Conservation (phyloP, 2,888 invertebrate species). For the Apodemia mormo region DNA sequence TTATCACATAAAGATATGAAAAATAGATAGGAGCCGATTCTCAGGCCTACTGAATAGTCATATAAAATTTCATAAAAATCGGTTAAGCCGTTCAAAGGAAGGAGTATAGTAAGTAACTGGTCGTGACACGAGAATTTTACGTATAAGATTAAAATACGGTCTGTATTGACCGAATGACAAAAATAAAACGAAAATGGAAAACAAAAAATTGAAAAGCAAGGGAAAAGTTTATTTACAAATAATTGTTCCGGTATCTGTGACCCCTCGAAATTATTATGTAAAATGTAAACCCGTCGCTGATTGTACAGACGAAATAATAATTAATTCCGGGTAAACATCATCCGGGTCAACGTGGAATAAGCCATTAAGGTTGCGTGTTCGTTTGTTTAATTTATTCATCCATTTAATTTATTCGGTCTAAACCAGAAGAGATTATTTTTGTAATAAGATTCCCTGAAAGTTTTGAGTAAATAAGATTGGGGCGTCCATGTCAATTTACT, state of each 20-base stretch:
- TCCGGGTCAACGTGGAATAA: slow-evolving; percentile 44
- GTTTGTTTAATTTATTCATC: slow-evolving; percentile 39
- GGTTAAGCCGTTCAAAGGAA: no score
- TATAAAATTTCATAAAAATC: no score
- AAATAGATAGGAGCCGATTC: no score
- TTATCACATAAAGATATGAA: no score
- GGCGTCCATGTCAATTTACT: background rate
- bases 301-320: slow-evolving; percentile 39
- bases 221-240: background rate
- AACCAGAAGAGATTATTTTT: slow-evolving; percentile 26
- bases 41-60: no score
- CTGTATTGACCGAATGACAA: no score
- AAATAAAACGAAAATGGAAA: no score
- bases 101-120: no score
- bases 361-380: slow-evolving; percentile 45
- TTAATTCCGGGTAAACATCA: slow-evolving; percentile 35
- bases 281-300: slow-evolving; percentile 18
- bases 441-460: slow-evolving; percentile 9
- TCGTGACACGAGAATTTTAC: no score
- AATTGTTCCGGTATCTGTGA: slow-evolving; percentile 1
- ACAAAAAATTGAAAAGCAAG: no score
- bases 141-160: no score
- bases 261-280: slow-evolving; percentile 2
- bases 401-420: slow-evolving; percentile 52
- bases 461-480: background rate